phyloP scores from a whole-genome alignment of 2,113 vertebrate genomes.

The Oreochromis spilurus region DNA sequence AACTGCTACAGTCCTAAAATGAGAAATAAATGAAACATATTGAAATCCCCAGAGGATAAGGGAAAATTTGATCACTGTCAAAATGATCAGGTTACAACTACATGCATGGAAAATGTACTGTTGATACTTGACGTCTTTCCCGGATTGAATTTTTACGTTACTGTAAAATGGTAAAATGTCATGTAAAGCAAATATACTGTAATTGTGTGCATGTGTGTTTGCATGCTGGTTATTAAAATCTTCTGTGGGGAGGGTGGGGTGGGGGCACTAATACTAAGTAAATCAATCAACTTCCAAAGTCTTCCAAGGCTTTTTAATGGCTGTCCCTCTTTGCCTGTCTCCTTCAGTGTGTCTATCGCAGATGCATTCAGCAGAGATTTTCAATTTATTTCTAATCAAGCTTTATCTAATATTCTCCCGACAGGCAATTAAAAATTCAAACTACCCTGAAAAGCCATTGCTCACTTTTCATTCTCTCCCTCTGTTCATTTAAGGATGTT shows the following conservation, averaged over 20 bases:
- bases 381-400: conserved; percentile 81
- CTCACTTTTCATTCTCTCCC: conserved; percentile 76
- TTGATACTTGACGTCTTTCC: neutral
- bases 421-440: conserved; percentile 80
- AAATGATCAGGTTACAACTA: neutral
- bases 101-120: neutral
- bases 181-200: neutral
- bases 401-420: conserved; percentile 80
- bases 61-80: neutral
- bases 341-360: conserved; percentile 69
- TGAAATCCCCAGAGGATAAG: neutral
- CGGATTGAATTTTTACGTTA: neutral
- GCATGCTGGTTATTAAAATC: conserved; percentile 11
- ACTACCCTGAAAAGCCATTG: conserved; percentile 76
- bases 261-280: conserved; percentile 49
- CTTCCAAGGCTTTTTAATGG: conserved; percentile 49
- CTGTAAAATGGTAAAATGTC: neutral
- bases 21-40: neutral
- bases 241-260: neutral
- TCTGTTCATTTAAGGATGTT: conserved; percentile 76
- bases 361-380: conserved; percentile 76
- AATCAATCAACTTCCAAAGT: conserved; percentile 64
- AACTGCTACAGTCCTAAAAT: neutral
- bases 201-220: neutral
- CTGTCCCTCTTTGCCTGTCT: conserved; percentile 56